Evolutionary conservation across 2,113 vertebrate species (phyloP).

Genomic region (Petrocephalus zakoni): DNA sequence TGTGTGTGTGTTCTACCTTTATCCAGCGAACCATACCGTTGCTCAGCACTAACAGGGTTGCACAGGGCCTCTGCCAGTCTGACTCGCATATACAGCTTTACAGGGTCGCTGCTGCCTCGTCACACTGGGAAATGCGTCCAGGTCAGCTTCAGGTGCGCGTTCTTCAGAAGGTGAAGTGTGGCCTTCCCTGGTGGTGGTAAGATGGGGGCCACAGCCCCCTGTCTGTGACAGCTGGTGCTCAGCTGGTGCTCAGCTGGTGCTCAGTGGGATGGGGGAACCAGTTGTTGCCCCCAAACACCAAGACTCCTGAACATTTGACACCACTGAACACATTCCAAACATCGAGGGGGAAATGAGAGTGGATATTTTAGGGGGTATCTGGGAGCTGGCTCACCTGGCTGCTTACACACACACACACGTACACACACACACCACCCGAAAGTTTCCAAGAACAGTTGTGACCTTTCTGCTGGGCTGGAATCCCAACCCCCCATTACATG

Average conservation of each 20-base stretch:
- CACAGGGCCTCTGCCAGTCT: neutral
- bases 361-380: neutral
- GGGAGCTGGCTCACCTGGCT: neutral
- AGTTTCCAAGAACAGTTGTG: neutral
- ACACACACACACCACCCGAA: neutral
- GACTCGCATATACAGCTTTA: neutral
- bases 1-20: neutral
- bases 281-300: neutral
- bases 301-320: neutral
- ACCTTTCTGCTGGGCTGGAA: neutral
- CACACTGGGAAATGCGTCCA: neutral
- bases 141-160: neutral
- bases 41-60: neutral
- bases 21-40: neutral
- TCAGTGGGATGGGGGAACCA: neutral
- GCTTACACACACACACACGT: no score
- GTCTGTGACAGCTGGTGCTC: constrained; percentile 10
- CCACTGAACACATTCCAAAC: constrained; percentile 16
- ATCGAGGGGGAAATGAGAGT: neutral
- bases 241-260: no score
- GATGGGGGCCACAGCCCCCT: neutral
- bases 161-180: neutral
- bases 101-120: neutral
- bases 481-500: neutral
- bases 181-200: neutral